Evolutionary conservation across 2,113 vertebrate genomes (phyloP), one percentile per base, ranked within the genome.

Genomic region (Uria aalge): DNA sequence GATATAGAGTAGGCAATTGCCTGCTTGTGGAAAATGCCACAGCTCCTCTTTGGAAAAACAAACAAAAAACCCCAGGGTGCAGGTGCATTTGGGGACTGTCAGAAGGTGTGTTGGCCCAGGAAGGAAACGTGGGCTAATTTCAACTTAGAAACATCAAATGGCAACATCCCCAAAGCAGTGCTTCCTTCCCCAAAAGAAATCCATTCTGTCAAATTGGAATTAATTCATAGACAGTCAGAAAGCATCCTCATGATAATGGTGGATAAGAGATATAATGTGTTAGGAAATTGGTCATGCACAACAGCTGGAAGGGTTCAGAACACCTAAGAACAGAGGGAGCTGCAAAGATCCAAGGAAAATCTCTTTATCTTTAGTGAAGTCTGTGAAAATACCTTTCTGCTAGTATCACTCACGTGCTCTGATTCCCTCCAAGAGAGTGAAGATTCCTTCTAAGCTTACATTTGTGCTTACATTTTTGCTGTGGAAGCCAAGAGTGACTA

Each of bases 21-120:
- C 13, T 59, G 18, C 24, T 50, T 84, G 20, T 69, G 38, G 40
- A 78, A 92, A 90, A 74, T 60, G 6, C n/a, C 23, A 34, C 38
- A 82, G 12, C 16, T 71, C 11, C 36, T 66, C 15, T 55, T 38
- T 77, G 52, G 36, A 88, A 83, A 86, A 62, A 19, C 11, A 53
- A 78, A 63, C 26, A 24, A 13, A 0, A 1, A 0, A 5, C 4
- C 5, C 45, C 2, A 2, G 18, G 41, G 22, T 32, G 4, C 17
- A 59, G 34, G 29, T 80, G 4, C 40, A 38, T 50, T 40, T 76
- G 68, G 32, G 14, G 19, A 10, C 16, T 57, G 32, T 38, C 32
- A 57, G 45, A 79, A 52, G 12, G 9, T 2, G 1, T 38, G 17
- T 56, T 41, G 43, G 6, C 3, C 18, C 22, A 14, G 5, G 10